phyloP scores from a whole-genome alignment of 2,888 invertebrate species.

The Heteropelma amictum region DNA sequence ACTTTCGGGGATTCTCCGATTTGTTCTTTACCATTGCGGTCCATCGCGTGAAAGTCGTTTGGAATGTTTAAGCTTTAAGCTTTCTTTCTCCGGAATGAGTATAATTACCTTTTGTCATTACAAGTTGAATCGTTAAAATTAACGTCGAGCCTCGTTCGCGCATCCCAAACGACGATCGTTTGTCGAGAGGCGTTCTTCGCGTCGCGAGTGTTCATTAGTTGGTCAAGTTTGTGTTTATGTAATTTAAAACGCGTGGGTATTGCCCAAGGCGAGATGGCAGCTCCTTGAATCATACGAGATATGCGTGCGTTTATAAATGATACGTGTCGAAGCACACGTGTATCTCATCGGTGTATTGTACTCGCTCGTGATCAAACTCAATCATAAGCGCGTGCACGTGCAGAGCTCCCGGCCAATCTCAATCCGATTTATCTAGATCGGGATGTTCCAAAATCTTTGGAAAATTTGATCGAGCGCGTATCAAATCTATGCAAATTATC shows the following conservation, averaged over 20 bases:
- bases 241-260: constrained; percentile 45
- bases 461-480: too few species aligned
- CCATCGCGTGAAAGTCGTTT: too few species aligned
- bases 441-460: too few species aligned
- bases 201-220: constrained; percentile 42
- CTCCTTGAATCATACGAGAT: constrained; percentile 1
- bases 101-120: neutral
- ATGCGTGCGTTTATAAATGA: neutral
- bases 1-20: too few species aligned
- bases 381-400: constrained; percentile 34
- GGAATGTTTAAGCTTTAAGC: too few species aligned
- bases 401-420: constrained; percentile 11
- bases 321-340: constrained; percentile 9
- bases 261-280: constrained; percentile 39
- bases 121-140: neutral
- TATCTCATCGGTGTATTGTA: neutral
- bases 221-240: constrained; percentile 45
- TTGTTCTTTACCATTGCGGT: too few species aligned
- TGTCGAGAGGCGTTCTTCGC: neutral
- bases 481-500: too few species aligned
- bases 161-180: constrained; percentile 9
- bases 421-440: neutral
- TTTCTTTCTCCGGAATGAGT: too few species aligned
- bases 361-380: constrained; percentile 4
- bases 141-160: neutral